Evolutionary conservation across 2,888 invertebrate genomes (phyloP), one percentile per base, ranked within the genome.

Genomic region (Phaonia tiefii): DNA sequence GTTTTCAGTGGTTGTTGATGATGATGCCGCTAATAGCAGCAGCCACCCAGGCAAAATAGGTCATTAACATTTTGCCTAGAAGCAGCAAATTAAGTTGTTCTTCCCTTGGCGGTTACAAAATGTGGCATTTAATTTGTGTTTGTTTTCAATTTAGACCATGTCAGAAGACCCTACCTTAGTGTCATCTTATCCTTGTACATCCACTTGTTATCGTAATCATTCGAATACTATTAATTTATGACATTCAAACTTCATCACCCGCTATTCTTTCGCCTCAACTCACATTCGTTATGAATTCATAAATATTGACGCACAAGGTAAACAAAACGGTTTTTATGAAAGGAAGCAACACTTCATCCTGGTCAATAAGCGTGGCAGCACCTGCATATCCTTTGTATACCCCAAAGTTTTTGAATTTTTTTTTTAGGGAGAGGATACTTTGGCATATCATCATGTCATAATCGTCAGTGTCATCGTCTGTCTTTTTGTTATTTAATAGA

Each of bases 151-250:
- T n/a, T n/a, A n/a, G n/a, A n/a, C n/a, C n/a, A n/a, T n/a, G n/a
- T n/a, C n/a, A n/a, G n/a, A n/a, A n/a, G n/a, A n/a, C n/a, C n/a
- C n/a, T n/a, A n/a, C n/a, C n/a, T n/a, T n/a, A n/a, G n/a, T n/a
- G 1, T 4, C 13, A 15, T 0, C 26, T 15, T 31, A 31, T 26
- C 3, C 31, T 15, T n/a, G 10, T 10, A 15, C 25, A 25, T 1
- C 13, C 56, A 1, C 20, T 56, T 49, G 22, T 17, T 37, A 60
- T 17, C 1, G 5, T 60, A 60, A 17, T 1, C 58, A n/a, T 20
- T 49, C 69, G 49, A 31, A 25, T 60, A 74, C 60, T 76, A 80
- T 76, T 76, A 76, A 80, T 80, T 80, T 80, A 71, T 80, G 80
- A 77, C 80, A 80, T 70, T 77, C 73, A 25, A 13, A 66, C 51